Percentiles rank a stretch among this genome's conserved stretches.
phyloP scores from a whole-genome alignment of 1,140 invertebrate genomes.

The Drosophila suzukii region DNA sequence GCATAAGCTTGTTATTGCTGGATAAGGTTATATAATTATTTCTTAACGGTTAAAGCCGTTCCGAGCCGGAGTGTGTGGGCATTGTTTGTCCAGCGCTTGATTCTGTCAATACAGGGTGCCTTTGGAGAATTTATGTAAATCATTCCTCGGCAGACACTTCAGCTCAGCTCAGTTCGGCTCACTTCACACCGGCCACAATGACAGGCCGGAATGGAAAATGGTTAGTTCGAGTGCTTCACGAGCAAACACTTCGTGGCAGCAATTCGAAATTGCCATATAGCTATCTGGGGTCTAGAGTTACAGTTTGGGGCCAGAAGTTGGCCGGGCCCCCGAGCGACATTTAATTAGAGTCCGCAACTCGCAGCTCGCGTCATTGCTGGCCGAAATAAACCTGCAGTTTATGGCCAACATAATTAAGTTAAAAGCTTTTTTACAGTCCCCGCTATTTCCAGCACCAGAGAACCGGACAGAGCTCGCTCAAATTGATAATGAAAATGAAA shows the following conservation, averaged over 20 bases:
- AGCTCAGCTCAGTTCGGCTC: slow-evolving; percentile 46
- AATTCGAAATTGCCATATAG: slow-evolving; percentile 27
- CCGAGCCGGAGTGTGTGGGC: slow-evolving; percentile 55
- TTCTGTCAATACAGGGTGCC: slow-evolving; percentile 79
- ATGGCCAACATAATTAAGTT: slow-evolving; percentile 83
- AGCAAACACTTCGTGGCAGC: slow-evolving; percentile 68
- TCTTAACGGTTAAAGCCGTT: slow-evolving; percentile 67
- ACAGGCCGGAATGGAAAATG: slow-evolving; percentile 73
- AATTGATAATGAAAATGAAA: slow-evolving; percentile 83
- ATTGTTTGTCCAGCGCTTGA: slow-evolving; percentile 72
- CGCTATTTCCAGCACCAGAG: background rate
- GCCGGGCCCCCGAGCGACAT: slow-evolving; percentile 68
- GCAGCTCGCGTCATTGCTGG: slow-evolving; percentile 18
- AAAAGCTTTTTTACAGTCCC: slow-evolving; percentile 78
- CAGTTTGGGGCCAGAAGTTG: slow-evolving; percentile 39
- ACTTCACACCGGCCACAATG: slow-evolving; percentile 75
- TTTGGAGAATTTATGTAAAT: slow-evolving; percentile 81
- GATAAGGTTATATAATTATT: slow-evolving; percentile 77
- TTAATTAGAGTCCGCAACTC: slow-evolving; percentile 70
- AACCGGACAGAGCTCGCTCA: slow-evolving; percentile 59
- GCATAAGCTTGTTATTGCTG: slow-evolving; percentile 52
- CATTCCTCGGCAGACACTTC: slow-evolving; percentile 49
- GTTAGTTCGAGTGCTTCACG: slow-evolving; percentile 77
- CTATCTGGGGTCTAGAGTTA: slow-evolving; percentile 13
- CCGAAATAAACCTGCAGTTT: slow-evolving; percentile 80